These are phyloP conservation scores for Petrophora chlorosata DNA, from an alignment of 2,888 invertebrate genomes.

Conservation along the genomic window DNA sequence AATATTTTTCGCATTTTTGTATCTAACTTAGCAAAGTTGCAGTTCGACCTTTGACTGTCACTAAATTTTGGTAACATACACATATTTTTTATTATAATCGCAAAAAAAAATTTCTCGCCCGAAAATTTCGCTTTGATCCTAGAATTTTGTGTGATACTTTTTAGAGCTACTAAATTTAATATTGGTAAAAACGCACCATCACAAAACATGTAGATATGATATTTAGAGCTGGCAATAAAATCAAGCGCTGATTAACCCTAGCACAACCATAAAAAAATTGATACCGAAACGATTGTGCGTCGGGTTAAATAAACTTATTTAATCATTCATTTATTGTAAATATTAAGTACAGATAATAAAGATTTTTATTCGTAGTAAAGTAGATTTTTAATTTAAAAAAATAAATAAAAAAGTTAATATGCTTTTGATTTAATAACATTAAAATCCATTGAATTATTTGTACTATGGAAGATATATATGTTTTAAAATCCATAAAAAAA, in stretches of 20 bases:
- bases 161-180: neutral
- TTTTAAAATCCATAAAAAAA: constrained; percentile 46
- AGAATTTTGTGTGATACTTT: neutral
- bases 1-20: too few relatives aligned
- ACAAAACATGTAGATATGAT: constrained; percentile 28
- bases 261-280: too few relatives aligned
- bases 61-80: too few relatives aligned
- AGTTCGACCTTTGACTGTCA: too few relatives aligned
- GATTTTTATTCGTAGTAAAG: constrained; percentile 56
- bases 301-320: constrained; percentile 17
- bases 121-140: too few relatives aligned
- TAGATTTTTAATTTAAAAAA: constrained; percentile 61
- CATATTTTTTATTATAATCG: too few relatives aligned
- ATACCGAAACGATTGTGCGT: too few relatives aligned
- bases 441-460: constrained; percentile 64
- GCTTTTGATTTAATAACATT: constrained; percentile 51
- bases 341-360: constrained; percentile 65
- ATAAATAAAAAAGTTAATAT: constrained; percentile 15
- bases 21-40: too few relatives aligned
- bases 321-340: constrained; percentile 40
- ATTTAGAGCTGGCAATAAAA: constrained; percentile 11
- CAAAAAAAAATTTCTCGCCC: too few relatives aligned
- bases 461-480: constrained; percentile 36
- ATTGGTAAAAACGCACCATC: constrained; percentile 24
- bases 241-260: neutral